Evolutionary conservation across 2,797 vertebrate species (phyloP).

Genomic region (Vultur gryphus): DNA sequence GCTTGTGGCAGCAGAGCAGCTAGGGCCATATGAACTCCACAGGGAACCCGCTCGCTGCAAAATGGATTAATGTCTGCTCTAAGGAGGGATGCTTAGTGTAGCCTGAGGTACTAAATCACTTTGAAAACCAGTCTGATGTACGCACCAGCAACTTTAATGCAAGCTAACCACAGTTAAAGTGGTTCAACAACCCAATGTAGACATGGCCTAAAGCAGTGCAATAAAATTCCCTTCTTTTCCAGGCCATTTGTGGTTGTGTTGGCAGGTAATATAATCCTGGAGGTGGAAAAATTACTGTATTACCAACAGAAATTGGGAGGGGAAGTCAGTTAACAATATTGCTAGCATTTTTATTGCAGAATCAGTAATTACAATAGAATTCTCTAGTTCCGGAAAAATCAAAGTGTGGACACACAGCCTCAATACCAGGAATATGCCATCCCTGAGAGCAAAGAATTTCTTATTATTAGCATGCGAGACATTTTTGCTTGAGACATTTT

Average conservation of each 20-base stretch:
- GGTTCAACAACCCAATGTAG: conserved; percentile 3
- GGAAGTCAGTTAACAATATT: background rate
- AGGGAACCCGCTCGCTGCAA: background rate
- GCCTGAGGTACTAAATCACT: conserved; percentile 17
- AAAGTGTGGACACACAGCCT: background rate
- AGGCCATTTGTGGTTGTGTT: conserved; percentile 5
- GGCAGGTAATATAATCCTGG: conserved; percentile 6
- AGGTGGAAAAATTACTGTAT: conserved; percentile 24
- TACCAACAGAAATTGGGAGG: background rate
- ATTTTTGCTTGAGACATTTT: background rate
- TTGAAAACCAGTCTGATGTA: background rate
- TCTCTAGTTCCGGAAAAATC: background rate
- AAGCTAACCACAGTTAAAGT: background rate
- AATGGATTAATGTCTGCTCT: background rate
- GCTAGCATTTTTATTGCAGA: background rate
- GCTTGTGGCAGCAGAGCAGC: background rate
- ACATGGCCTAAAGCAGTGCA: conserved; percentile 19
- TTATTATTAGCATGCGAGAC: background rate
- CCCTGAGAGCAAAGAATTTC: background rate
- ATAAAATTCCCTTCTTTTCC: conserved; percentile 41
- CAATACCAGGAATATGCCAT: background rate
- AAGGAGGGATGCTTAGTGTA: background rate
- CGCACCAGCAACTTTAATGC: background rate
- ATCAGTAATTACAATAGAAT: background rate
- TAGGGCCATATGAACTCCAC: background rate